Evolutionary conservation across 2,888 invertebrate genomes (phyloP), one percentile per base, ranked within the genome.

Genomic region (Iselma pallidipennis): DNA sequence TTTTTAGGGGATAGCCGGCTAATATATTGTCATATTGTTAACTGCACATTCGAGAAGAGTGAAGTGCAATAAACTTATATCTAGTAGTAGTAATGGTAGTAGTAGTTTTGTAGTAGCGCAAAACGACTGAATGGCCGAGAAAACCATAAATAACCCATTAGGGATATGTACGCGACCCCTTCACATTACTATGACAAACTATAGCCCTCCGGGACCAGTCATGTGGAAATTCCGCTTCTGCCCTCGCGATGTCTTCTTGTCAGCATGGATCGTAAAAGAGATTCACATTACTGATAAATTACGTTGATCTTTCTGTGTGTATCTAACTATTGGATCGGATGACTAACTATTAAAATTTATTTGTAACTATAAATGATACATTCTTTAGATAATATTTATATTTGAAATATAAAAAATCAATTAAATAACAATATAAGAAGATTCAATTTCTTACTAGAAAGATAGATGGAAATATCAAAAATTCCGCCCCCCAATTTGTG

Each of bases 91-190:
- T n/a, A n/a, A n/a, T n/a, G n/a, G n/a, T 31, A 33, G 50, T 14
- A 42, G 14, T 19, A 29, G 16, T 33, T 37, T 33, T 62, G 62
- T 29, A 62, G 51, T 70, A 2, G 37, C 16, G 19, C 16, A 19
- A 16, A 37, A 37, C 37, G 72, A 74, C 72, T 72, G 74, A 71
- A 37, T 37, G 9, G 37, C 37, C 37, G 26, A n/a, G n/a, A 71
- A 69, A 69, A 76, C 76, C 77, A 78, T 78, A 78, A 78, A 78
- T 78, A 78, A 77, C 76, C 76, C 78, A 78, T 78, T 78, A 78
- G 76, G 72, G 74, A 71, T 69, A 73, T 69, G 70, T 67, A 57
- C 37, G 59, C 59, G 61, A 65, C 65, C 62, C 65, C 69, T 66
- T 67, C 71, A 58, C 63, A 37, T 53, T 14, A 37, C 33, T 14